Evolutionary conservation across 2,797 vertebrate species (phyloP).

Genomic region (Melanitta fusca): DNA sequence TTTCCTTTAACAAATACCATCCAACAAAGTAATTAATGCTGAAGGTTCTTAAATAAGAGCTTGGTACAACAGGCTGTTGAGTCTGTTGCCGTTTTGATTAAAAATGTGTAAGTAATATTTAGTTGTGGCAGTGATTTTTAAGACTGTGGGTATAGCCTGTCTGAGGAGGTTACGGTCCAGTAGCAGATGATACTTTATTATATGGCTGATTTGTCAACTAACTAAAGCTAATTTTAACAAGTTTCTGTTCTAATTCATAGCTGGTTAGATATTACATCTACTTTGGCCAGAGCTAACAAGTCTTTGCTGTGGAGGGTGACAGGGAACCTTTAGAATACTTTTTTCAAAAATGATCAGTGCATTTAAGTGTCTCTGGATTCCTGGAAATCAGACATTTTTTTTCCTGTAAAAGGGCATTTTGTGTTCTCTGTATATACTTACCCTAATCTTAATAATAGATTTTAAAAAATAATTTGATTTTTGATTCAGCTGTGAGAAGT

Average conservation of each 20-base stretch:
- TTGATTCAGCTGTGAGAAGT: not conserved
- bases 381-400: not conserved
- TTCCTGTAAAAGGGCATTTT: not conserved
- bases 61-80: not conserved
- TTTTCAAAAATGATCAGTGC: not conserved
- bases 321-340: not conserved
- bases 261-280: not conserved
- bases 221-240: not conserved
- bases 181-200: not conserved
- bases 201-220: not conserved
- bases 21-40: not conserved
- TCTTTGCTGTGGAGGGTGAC: not conserved
- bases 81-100: not conserved
- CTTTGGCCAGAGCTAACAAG: not conserved
- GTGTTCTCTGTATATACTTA: not conserved
- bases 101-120: not conserved
- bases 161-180: not conserved
- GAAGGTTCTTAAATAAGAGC: not conserved
- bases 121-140: not conserved
- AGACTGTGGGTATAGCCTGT: not conserved
- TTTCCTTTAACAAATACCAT: not conserved
- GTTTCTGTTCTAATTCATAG: not conserved
- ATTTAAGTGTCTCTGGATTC: not conserved
- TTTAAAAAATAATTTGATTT: not conserved
- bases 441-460: not conserved